Conservation (phyloP, 30 jellyfish, hydroid and myxozoan species). For the Chrysaora quinquecirrha region DNA sequence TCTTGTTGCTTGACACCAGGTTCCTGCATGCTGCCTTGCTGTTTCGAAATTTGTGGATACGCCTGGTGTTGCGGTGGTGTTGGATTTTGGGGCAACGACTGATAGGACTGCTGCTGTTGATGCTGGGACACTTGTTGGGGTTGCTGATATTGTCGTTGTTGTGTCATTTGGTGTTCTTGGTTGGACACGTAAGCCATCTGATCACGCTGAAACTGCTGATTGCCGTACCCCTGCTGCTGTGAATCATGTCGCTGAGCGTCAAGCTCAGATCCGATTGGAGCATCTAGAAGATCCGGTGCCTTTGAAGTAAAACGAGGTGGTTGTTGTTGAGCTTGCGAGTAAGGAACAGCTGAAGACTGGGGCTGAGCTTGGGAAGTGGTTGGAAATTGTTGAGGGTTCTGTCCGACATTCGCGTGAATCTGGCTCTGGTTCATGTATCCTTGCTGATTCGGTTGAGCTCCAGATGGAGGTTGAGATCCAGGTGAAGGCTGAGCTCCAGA, state of each 20-base stretch:
- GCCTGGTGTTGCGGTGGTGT: slow-evolving; percentile 3
- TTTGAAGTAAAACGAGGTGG: slow-evolving; percentile 51
- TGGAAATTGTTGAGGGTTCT: background rate
- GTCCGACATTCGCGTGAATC: background rate
- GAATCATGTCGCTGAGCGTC: slow-evolving; percentile 30
- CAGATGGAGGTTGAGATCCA: background rate
- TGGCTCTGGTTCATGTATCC: background rate
- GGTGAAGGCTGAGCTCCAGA: background rate
- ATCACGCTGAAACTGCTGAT: slow-evolving; percentile 35
- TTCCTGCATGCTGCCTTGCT: background rate
- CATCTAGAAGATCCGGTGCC: slow-evolving; percentile 66
- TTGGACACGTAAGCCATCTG: slow-evolving; percentile 10
- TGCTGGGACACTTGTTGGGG: slow-evolving; percentile 21
- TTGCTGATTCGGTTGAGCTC: slow-evolving; percentile 21
- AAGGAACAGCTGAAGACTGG: background rate
- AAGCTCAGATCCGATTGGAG: slow-evolving; percentile 73
- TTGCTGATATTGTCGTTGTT: slow-evolving; percentile 32
- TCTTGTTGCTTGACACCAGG: background rate
- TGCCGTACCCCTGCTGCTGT: slow-evolving; percentile 23
- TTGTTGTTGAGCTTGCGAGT: slow-evolving; percentile 60
- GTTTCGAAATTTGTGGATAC: background rate
- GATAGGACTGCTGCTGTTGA: slow-evolving; percentile 20
- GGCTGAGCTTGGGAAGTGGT: slow-evolving; percentile 1
- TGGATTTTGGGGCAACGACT: slow-evolving; percentile 7
- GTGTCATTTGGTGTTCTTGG: slow-evolving; percentile 13